These are phyloP conservation scores for Morpho deidamia DNA, from an alignment of 2,888 invertebrate species.

Conservation along the genomic window DNA sequence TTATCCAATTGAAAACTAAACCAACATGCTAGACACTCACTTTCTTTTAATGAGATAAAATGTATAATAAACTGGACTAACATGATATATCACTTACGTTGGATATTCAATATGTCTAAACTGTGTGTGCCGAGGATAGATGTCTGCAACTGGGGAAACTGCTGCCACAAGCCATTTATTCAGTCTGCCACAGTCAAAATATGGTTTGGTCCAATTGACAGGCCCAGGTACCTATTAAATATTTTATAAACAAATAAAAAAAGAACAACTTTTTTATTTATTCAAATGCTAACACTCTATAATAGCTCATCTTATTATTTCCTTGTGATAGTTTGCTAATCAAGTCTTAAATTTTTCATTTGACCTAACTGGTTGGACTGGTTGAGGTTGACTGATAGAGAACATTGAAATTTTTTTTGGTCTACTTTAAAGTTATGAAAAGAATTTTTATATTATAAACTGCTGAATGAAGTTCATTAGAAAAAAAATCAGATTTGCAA, in stretches of 20 bases:
- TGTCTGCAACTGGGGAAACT: constrained; percentile 96
- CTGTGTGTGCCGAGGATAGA: constrained; percentile 94
- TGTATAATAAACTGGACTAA: no score
- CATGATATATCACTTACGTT: constrained; percentile 82
- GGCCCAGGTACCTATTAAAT: constrained; percentile 83
- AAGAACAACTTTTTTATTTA: background rate
- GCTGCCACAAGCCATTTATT: constrained; percentile 98
- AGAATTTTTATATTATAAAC: background rate
- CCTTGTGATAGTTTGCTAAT: no score
- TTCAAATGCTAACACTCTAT: no score
- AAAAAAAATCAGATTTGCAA: no score
- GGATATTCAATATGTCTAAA: constrained; percentile 96
- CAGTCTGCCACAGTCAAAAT: constrained; percentile 96
- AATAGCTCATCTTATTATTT: no score
- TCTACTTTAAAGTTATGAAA: background rate
- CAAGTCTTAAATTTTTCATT: no score
- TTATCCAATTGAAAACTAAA: no score
- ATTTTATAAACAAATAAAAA: background rate
- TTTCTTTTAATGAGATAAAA: no score
- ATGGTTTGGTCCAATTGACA: constrained; percentile 95
- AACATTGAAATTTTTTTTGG: no score
- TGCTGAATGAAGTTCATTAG: background rate
- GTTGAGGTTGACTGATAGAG: no score
- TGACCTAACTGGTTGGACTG: no score
- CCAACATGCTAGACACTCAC: no score